Percentiles rank a stretch among this genome's conserved stretches.
Conservation (phyloP, 2,113 vertebrate species). For the Motacilla alba region DNA sequence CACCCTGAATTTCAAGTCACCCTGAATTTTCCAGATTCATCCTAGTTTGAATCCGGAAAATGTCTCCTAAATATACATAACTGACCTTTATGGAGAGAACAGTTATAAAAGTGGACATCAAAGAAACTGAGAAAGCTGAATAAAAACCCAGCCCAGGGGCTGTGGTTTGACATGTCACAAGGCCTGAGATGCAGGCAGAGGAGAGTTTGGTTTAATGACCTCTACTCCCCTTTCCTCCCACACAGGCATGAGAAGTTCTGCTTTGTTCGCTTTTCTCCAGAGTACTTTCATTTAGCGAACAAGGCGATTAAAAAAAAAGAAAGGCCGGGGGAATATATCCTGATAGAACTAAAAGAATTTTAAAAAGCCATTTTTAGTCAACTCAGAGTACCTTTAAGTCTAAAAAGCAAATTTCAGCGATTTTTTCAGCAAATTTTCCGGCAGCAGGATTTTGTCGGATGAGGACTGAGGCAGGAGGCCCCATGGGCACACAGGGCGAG, state of each 20-base stretch:
- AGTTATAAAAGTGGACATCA: background rate
- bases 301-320: background rate
- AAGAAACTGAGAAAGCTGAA: background rate
- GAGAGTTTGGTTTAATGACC: background rate
- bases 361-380: background rate
- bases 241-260: background rate
- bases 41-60: background rate
- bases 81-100: background rate
- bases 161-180: background rate
- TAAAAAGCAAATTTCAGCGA: background rate
- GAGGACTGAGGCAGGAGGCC: background rate
- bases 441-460: background rate
- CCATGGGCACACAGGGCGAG: fast-evolving
- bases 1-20: background rate
- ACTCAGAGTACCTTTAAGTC: background rate
- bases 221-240: background rate
- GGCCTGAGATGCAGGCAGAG: background rate
- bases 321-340: background rate
- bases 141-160: background rate
- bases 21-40: background rate
- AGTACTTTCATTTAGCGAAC: background rate
- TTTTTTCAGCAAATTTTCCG: background rate
- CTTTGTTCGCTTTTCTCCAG: background rate
- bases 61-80: background rate
- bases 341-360: background rate